Conservation (phyloP, 2,113 vertebrate species). For the Mystacornis crossleyi region DNA sequence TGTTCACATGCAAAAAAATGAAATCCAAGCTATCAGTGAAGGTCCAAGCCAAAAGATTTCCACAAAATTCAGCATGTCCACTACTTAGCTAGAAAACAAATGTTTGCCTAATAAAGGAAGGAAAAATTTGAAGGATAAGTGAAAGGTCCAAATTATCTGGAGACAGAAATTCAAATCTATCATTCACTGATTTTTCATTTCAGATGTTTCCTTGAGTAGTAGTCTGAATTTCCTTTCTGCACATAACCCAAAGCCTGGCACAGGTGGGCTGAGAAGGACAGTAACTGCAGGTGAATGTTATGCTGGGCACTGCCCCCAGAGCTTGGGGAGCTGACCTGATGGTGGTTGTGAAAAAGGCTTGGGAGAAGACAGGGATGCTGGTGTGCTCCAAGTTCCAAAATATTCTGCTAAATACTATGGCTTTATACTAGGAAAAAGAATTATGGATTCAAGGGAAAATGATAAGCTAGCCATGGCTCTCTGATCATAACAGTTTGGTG, state of each 20-base stretch:
- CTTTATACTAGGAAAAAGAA: background rate
- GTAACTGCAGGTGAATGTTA: background rate
- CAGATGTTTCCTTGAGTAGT: background rate
- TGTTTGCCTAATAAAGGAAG: background rate
- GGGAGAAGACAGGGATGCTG: background rate
- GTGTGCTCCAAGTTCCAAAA: background rate
- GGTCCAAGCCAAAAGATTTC: background rate
- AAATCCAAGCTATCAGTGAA: background rate
- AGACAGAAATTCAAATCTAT: background rate
- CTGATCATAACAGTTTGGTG: background rate
- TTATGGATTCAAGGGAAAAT: background rate
- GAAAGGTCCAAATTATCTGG: background rate
- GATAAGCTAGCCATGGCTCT: background rate
- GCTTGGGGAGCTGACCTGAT: too few relatives aligned
- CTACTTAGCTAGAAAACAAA: background rate
- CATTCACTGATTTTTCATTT: background rate
- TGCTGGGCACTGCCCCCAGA: rapidly evolving
- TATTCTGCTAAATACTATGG: background rate
- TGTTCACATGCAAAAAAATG: background rate
- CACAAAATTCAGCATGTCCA: background rate
- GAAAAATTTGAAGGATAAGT: background rate
- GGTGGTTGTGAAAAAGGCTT: rapidly evolving
- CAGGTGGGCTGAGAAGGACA: background rate
- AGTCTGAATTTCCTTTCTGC: background rate
- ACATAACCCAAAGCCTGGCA: background rate